Evolutionary conservation across 2,797 vertebrate genomes (phyloP), one percentile per base, ranked within the genome.

Genomic region (Apogon hyalosoma): DNA sequence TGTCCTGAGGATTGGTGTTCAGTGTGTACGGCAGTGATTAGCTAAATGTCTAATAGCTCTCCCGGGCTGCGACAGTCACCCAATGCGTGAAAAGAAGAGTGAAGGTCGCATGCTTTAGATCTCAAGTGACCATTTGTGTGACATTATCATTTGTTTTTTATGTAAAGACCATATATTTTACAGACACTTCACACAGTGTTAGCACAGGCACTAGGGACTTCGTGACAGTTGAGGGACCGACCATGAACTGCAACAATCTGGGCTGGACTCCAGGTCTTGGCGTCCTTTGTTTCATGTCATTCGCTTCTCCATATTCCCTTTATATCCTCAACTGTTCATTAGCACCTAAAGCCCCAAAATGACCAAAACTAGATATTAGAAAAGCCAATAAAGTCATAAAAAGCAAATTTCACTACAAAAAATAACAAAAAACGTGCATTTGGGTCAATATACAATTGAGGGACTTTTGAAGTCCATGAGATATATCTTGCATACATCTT

Each of bases 21-120:
- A 63, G 75, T 55, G 80, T 77, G 77, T 49, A 61, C 57, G 57
- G 71, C 15, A 16, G 64, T 72, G 75, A 90, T 90, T 87, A 83
- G 83, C 81, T 81, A 71, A 87, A 84, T 82, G 88, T 66, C 3
- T 71, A 79, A 84, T 77, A 49, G 64, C 54, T 78, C 77, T 71
- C 72, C 13, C 14, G 57, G 63, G 81, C 63, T 66, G 5, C 16
- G 31, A 33, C 15, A 28, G 65, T 58, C 46, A 81, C 52, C 73
- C 49, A n/a, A 69, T 83, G 52, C 54, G 52, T 41, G 42, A 18
- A 65, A 74, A 67, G 45, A 72, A 12, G 56, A 79, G 46, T 68
- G 67, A 83, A 79, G 75, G 77, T 88, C 63, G 72, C 61, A 79
- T 33, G 45, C 36, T 51, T 57, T 59, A 50, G 58, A 65, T 74